Evolutionary conservation across 2,888 invertebrate species (phyloP).

Genomic region (Drosophila borborema): DNA sequence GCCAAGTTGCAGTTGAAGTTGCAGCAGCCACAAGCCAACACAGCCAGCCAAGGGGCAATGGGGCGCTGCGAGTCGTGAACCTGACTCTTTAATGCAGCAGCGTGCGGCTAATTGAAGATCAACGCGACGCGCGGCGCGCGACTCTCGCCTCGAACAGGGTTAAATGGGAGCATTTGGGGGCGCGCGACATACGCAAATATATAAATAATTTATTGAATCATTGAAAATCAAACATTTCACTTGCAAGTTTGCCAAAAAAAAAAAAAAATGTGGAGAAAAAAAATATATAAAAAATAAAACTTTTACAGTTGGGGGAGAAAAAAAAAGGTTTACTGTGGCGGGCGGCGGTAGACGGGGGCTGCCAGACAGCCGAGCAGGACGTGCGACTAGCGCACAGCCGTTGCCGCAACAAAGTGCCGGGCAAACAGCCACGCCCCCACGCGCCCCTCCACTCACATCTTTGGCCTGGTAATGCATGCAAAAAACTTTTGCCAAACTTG

Average conservation of each 20-base stretch:
- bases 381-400: conserved; percentile 38
- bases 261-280: neutral
- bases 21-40: conserved; percentile 9
- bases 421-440: conserved; percentile 5
- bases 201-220: conserved; percentile 82
- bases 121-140: conserved; percentile 15
- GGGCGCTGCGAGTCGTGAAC: conserved; percentile 2
- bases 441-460: neutral
- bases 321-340: conserved; percentile 6
- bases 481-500: conserved; percentile 81
- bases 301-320: neutral
- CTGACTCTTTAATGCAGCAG: conserved; percentile 41
- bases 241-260: conserved; percentile 70
- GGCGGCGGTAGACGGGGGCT: neutral
- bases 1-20: conserved; percentile 41
- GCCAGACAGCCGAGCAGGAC: conserved; percentile 46
- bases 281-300: neutral
- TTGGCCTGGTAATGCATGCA: conserved; percentile 75
- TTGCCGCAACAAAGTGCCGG: conserved; percentile 57
- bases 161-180: neutral
- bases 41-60: conserved; percentile 38
- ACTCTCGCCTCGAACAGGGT: neutral
- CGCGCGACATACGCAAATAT: conserved; percentile 65
- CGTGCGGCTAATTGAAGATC: conserved; percentile 71
- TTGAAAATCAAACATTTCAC: conserved; percentile 82